Conservation (phyloP, 2,888 invertebrate genomes). For the Scaeva pyrastri region DNA sequence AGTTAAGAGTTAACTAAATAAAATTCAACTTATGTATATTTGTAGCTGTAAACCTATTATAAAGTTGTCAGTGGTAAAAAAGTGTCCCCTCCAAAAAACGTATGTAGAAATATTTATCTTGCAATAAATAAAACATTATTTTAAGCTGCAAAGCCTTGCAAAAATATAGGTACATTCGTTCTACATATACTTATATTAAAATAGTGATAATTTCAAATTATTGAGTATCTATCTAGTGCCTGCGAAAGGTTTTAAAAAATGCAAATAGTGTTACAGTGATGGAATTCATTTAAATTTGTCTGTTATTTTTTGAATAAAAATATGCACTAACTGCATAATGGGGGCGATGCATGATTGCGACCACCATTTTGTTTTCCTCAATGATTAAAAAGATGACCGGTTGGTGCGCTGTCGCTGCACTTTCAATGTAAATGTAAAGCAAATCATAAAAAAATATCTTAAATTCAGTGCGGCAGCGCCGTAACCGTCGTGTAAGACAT, state of each 20-base stretch:
- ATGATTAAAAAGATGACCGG: slow-evolving; percentile 69
- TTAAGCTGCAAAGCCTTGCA: too few species aligned
- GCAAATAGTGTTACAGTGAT: background rate
- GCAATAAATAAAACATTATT: too few species aligned
- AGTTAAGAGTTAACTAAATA: background rate
- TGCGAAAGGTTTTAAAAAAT: background rate
- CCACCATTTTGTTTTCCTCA: slow-evolving; percentile 81
- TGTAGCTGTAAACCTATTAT: too few species aligned
- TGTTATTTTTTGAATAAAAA: background rate
- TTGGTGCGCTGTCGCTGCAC: slow-evolving; percentile 77
- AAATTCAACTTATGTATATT: background rate
- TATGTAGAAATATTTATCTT: too few species aligned
- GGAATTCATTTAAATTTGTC: background rate
- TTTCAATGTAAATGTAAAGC: slow-evolving; percentile 16
- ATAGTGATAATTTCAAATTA: too few species aligned
- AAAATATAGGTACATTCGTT: too few species aligned
- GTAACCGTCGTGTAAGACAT: background rate
- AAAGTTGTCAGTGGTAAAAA: too few species aligned
- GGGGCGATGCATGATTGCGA: slow-evolving; percentile 64
- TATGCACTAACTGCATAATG: slow-evolving; percentile 49
- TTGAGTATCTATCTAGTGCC: background rate
- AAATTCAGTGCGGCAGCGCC: slow-evolving; percentile 12
- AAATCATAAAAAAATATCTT: slow-evolving; percentile 12
- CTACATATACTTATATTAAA: too few species aligned
- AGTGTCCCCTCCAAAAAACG: too few species aligned